phyloP scores from a whole-genome alignment of 2,888 invertebrate genomes.

The Dicyrtoma fusca region DNA sequence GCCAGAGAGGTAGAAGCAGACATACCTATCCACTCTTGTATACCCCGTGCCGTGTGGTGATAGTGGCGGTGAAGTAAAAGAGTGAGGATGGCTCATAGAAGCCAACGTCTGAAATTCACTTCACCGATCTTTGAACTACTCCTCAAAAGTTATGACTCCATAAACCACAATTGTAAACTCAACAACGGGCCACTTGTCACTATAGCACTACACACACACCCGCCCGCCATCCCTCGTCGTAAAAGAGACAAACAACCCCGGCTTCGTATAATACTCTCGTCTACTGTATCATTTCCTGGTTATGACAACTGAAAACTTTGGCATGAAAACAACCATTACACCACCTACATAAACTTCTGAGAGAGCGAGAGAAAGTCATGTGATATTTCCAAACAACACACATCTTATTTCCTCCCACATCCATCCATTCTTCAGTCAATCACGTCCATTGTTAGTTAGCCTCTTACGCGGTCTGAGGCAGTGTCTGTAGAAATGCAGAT shows the following conservation, averaged over 20 bases:
- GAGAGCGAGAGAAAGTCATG: no score
- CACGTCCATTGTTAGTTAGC: no score
- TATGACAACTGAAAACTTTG: slow-evolving; percentile 44
- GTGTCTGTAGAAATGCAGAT: no score
- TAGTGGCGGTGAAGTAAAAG: not conserved
- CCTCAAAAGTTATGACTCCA: slow-evolving; percentile 46
- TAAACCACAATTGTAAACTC: slow-evolving; percentile 49
- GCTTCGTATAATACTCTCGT: slow-evolving; percentile 37
- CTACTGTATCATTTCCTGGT: slow-evolving; percentile 37
- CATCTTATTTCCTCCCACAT: no score
- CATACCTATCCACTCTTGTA: not conserved
- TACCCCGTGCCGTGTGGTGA: not conserved
- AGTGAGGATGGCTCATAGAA: slow-evolving; percentile 5
- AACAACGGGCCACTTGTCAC: slow-evolving; percentile 37
- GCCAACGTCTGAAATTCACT: slow-evolving; percentile 36
- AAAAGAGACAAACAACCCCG: slow-evolving; percentile 45
- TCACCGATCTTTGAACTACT: slow-evolving; percentile 35
- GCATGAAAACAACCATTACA: slow-evolving; percentile 45
- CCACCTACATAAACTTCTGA: not conserved
- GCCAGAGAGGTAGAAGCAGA: not conserved
- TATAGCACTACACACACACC: slow-evolving; percentile 29
- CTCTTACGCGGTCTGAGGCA: no score
- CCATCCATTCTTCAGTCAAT: no score
- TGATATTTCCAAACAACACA: no score
- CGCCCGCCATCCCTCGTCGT: slow-evolving; percentile 34